Base-by-base conservation (phyloP, 2,113 vertebrate genomes). In the cattle (Bos taurus) region DNA sequence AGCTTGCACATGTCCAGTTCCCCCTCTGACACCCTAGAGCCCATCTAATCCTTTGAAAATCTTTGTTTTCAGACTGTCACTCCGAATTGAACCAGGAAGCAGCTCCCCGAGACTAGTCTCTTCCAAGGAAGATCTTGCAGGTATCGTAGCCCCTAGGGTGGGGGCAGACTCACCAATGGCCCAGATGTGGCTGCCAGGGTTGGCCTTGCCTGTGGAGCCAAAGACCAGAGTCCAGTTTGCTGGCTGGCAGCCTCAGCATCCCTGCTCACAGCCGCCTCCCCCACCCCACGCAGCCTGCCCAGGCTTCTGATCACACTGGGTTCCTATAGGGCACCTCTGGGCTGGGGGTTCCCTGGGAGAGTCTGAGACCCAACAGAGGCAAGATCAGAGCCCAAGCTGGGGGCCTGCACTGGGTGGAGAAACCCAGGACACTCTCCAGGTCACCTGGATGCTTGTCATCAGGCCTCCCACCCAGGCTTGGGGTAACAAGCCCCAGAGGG, bases 101-200 rank as follows among this genome's bases (percentile, higher is more conserved):
- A 99, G 99, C 97, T 99, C 99, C 86, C 99, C 99, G 19, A 99
- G 99, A 95, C 99, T 99, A 43, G 99, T 99, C 91, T 99, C 99
- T 17, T 99, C 99, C 90, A 99, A 99, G 98, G 99, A 99, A 99
- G 99, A 99, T 96, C 98, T 99, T 78, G 99, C 99, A 99, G 99
- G 99, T 99, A 99, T 50, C 4, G 92, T 97, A 96, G n/a, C 46
- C 12, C 48, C 16, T 71, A 1, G 0, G 11, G 11, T 62, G 12
- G 90, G 60, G 50, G 21, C 74, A 52, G 10, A 91, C 74, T 85
- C 28, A 0, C 28, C 0, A 1, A 23, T 28, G 46, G n/a, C 71
- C 83, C 80, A 21, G 0, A 36, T 0, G 0, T 52, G 57, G 57
- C 80, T 87, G 30, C 83, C 50, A 1, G 57, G 17, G 28, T 52